Percentiles rank a stretch among this genome's conserved stretches.
phyloP scores from a whole-genome alignment of 2,797 vertebrate genomes.

The Pachyuromys duprasi region DNA sequence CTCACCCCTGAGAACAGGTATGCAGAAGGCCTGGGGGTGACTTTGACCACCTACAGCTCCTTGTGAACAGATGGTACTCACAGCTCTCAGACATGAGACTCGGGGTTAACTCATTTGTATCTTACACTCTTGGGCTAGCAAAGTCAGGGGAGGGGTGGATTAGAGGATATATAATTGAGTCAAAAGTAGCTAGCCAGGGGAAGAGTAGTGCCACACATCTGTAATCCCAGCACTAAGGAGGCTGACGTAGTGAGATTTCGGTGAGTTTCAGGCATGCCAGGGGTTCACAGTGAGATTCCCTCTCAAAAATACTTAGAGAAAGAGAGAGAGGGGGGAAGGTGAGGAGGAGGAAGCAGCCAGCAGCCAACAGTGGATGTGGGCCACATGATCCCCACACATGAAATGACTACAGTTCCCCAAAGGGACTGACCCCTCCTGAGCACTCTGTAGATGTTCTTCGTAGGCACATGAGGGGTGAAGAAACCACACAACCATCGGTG shows the following conservation, averaged over 20 bases:
- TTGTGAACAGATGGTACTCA: constrained; percentile 3
- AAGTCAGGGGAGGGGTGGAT: not conserved
- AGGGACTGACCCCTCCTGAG: not conserved
- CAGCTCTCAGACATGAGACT: not conserved
- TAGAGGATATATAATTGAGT: not conserved
- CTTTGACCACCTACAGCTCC: constrained; percentile 4
- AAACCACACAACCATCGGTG: not conserved
- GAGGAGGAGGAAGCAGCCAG: not conserved
- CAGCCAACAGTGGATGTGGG: not conserved
- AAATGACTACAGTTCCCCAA: not conserved
- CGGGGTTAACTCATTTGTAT: not conserved
- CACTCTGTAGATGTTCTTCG: not conserved
- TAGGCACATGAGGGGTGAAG: not conserved
- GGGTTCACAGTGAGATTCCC: not conserved
- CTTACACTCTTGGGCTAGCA: not conserved
- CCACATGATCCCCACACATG: not conserved
- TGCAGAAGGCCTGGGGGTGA: not conserved
- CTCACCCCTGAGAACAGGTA: not conserved
- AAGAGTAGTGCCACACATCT: not conserved
- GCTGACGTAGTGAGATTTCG: not conserved
- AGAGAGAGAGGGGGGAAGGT: not conserved
- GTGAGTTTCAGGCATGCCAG: not conserved
- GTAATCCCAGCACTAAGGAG: not conserved
- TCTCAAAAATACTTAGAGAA: not conserved
- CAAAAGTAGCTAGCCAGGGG: not conserved